phyloP scores from a whole-genome alignment of 2,797 vertebrate genomes.

The Furcifer pardalis region DNA sequence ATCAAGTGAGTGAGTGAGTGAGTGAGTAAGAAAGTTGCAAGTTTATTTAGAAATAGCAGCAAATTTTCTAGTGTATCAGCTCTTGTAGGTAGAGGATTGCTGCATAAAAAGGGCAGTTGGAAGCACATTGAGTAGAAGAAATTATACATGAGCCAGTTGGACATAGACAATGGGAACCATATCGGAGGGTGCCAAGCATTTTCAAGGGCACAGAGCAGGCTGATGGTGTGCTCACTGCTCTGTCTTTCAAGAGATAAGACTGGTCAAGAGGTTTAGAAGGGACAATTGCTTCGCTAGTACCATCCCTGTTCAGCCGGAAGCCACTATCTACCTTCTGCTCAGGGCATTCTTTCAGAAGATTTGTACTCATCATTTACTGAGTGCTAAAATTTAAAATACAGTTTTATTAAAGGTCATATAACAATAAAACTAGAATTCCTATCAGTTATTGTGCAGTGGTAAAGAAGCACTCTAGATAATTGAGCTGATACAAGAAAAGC shows the following conservation, averaged over 20 bases:
- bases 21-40: no score
- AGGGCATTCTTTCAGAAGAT: not conserved
- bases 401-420: constrained; percentile 25
- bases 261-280: not conserved
- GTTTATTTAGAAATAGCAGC: no score
- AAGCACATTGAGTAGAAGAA: no score
- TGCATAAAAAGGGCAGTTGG: no score
- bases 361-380: not conserved
- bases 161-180: no score
- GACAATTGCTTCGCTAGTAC: not conserved
- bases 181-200: no score
- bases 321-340: not conserved
- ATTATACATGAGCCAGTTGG: no score
- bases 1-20: no score
- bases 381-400: not conserved
- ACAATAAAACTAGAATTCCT: constrained; percentile 19
- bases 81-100: no score
- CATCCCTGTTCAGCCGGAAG: not conserved
- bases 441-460: constrained; percentile 24
- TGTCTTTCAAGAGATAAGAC: not conserved
- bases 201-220: not conserved
- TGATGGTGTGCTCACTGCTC: no score
- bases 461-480: constrained; percentile 4
- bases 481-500: not conserved
- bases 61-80: no score